Base-by-base conservation (phyloP, 1,140 invertebrate species). In the Cryptotermes secundus region DNA sequence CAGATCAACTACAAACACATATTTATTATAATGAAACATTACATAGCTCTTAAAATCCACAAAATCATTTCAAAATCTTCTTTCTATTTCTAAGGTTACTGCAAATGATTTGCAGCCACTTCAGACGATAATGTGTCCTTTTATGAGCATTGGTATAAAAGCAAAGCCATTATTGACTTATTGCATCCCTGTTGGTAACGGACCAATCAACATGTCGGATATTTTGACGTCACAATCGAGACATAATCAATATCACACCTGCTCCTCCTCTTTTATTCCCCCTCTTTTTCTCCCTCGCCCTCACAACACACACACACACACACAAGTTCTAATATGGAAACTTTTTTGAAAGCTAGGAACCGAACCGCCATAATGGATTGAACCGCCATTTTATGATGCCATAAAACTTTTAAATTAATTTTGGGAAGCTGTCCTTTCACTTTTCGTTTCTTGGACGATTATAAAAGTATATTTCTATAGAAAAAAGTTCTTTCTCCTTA, bases 181-280 rank as follows among this genome's bases (percentile, higher is more conserved):
- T 65, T 65, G n/a, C 59, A 65, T 65, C 22, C 19, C 59, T 65
- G 24, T n/a, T 65, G 59, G 59, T 31, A 31, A 65, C 59, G 59
- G 59, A 65, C 59, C 59, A 65, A 65, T 65, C 59, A 65, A 65
- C 59, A 65, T 65, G 59, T 65, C 59, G 59, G 59, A 65, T n/a
- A 65, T 65, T 65, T 65, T 65, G 59, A 65, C 59, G 59, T 65
- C 59, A 65, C 59, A 65, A 65, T 65, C 59, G 59, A 65, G 59
- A 65, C 59, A 65, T 65, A 65, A 65, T 65, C 59, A 65, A 65
- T 65, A 65, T 65, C 59, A 65, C 59, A 65, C 59, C 59, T 65
- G 24, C 59, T 65, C 59, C 59, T 65, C 59, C 59, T 65, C 59
- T 31, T n/a, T 12, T n/a, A 49, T 65, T 9, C 59, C n/a, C 59